phyloP scores from a whole-genome alignment of 2,113 vertebrate genomes.

The Hemichromis elongatus region DNA sequence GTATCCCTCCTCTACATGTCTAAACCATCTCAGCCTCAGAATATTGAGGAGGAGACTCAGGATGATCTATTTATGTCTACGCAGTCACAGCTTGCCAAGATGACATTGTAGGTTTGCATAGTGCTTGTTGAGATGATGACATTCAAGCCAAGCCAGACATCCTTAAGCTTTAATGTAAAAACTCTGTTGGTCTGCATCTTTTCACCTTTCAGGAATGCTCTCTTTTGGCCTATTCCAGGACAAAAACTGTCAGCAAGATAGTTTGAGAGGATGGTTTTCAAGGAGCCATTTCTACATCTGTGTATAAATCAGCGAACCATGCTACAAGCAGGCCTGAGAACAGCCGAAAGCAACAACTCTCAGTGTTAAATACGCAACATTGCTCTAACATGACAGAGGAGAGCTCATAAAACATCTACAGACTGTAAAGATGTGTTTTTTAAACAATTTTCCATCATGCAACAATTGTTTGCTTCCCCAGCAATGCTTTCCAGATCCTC shows the following conservation, averaged over 20 bases:
- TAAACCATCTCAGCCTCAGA: neutral
- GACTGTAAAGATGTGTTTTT: neutral
- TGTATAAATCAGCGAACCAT: neutral
- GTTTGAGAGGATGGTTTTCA: neutral
- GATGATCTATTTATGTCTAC: accelerated
- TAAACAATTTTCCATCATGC: neutral
- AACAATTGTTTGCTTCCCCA: neutral
- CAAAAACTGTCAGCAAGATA: neutral
- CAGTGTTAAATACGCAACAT: neutral
- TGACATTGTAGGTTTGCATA: neutral
- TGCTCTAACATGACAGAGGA: neutral
- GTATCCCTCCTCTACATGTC: neutral
- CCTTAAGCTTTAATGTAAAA: neutral
- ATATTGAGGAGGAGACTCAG: neutral
- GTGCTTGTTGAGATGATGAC: neutral
- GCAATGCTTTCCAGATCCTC: neutral
- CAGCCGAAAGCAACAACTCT: neutral
- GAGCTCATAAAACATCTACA: neutral
- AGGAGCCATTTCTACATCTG: neutral
- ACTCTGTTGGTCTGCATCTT: neutral
- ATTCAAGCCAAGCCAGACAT: neutral
- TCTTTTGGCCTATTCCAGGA: neutral
- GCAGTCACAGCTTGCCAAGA: neutral
- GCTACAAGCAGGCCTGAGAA: neutral
- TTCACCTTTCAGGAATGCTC: neutral